Percentiles rank a stretch among this genome's conserved stretches.
These are phyloP conservation scores for Lucilia sericata DNA, from an alignment of 1,140 invertebrate species.

Conservation along the genomic window DNA sequence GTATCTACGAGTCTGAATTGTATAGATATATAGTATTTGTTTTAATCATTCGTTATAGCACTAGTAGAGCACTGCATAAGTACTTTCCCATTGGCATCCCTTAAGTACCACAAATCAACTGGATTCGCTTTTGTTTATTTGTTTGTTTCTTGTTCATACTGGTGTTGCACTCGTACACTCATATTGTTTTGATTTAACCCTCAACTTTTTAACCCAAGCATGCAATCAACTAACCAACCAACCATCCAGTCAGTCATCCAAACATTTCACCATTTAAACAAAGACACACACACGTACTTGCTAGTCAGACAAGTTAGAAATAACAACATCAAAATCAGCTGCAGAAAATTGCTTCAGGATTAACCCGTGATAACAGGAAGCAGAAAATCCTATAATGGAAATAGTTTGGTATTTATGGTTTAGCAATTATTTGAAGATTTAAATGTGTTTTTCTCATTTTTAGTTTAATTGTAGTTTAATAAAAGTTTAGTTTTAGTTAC, in stretches of 20 bases:
- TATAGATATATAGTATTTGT: too few relatives aligned
- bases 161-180: not conserved
- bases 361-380: not conserved
- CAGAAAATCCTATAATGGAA: not conserved
- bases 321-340: constrained; percentile 35
- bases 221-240: not conserved
- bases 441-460: too few relatives aligned
- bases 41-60: not conserved
- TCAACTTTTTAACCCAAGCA: not conserved
- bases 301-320: constrained; percentile 28
- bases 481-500: too few relatives aligned
- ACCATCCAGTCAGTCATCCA: not conserved
- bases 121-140: not conserved
- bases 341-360: constrained; percentile 28
- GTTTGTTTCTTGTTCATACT: not conserved
- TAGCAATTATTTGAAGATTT: too few relatives aligned
- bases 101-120: constrained; percentile 29
- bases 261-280: not conserved
- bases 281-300: not conserved
- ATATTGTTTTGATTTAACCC: constrained; percentile 23
- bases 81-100: constrained; percentile 18
- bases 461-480: too few relatives aligned
- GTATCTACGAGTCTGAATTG: too few relatives aligned
- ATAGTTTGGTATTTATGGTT: too few relatives aligned
- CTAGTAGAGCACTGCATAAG: not conserved